phyloP scores from a whole-genome alignment of 2,797 vertebrate genomes.

The Argyrosomus regius region DNA sequence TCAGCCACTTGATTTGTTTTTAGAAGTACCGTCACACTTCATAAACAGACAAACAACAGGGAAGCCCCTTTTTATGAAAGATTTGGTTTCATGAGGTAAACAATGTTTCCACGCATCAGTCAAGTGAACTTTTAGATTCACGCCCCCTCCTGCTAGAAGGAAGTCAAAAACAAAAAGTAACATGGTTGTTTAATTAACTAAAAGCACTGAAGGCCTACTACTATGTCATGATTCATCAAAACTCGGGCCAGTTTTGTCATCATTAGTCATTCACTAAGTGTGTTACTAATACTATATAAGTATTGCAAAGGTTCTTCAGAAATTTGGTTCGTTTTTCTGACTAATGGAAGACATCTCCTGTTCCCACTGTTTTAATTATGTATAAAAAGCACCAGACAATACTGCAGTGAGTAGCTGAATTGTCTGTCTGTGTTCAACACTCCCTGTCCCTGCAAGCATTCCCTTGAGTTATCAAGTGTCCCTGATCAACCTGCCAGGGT shows the following conservation, averaged over 20 bases:
- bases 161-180: background rate
- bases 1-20: background rate
- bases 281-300: background rate
- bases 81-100: background rate
- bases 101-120: background rate
- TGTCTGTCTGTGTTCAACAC: background rate
- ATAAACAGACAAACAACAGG: background rate
- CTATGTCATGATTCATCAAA: background rate
- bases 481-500: background rate
- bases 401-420: background rate
- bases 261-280: background rate
- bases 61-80: constrained; percentile 1
- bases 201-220: background rate
- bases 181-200: background rate
- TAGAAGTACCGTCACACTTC: background rate
- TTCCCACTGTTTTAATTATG: background rate
- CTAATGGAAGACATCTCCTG: background rate
- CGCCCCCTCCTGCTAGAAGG: background rate
- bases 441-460: background rate
- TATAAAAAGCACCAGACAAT: background rate
- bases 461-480: background rate
- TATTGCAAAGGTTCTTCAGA: background rate
- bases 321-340: background rate
- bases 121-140: background rate
- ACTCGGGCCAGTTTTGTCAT: no score